Percentiles rank a stretch among this genome's conserved stretches.
Evolutionary conservation across 2,797 vertebrate species (phyloP).

Genomic region (Sylvilagus floridanus): DNA sequence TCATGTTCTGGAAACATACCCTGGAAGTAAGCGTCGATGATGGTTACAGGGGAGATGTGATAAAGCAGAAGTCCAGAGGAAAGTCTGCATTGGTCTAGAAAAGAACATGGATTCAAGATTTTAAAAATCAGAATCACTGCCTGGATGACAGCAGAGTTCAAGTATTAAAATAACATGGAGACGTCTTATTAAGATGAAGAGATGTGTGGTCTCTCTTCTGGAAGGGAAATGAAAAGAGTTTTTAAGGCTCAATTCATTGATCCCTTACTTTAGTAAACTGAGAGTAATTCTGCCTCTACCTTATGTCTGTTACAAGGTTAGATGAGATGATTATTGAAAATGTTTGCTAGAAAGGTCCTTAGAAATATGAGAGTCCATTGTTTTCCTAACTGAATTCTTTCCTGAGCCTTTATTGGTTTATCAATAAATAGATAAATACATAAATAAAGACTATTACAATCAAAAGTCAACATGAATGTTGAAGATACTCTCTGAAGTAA

Average conservation of each 20-base stretch:
- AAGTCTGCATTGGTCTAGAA: neutral
- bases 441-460: neutral
- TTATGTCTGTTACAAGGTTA: neutral
- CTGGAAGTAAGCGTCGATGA: neutral
- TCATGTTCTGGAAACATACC: neutral
- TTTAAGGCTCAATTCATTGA: neutral
- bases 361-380: neutral
- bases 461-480: conserved; percentile 42
- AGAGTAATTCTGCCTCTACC: neutral
- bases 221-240: neutral
- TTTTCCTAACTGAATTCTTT: conserved; percentile 10
- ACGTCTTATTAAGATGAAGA: neutral
- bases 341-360: neutral
- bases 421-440: neutral
- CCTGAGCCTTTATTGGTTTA: neutral
- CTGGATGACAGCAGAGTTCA: neutral
- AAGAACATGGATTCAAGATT: neutral
- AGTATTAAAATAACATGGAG: neutral
- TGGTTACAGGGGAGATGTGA: neutral
- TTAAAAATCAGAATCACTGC: neutral
- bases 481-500: conserved; percentile 15
- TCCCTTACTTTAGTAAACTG: neutral
- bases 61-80: neutral
- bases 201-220: neutral
- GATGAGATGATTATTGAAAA: neutral